phyloP scores from a whole-genome alignment of 2,797 vertebrate species.

The Alosa sapidissima region DNA sequence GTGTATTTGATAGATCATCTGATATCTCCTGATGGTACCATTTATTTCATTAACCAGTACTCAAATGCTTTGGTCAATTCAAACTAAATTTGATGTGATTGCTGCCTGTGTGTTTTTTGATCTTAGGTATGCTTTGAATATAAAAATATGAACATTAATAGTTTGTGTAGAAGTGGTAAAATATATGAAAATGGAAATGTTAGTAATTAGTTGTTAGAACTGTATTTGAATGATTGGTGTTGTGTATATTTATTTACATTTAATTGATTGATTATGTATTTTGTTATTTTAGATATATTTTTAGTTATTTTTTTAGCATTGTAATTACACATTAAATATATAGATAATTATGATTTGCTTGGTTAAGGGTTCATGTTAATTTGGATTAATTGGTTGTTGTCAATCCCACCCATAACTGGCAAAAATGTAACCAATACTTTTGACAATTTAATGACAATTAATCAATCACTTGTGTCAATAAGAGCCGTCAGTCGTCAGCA shows the following conservation, averaged over 20 bases:
- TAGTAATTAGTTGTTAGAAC: background rate
- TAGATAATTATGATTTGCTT: no score
- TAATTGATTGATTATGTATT: no score
- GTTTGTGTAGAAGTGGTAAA: background rate
- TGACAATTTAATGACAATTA: background rate
- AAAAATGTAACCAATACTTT: background rate
- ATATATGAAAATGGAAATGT: background rate
- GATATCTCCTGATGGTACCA: conserved; percentile 78
- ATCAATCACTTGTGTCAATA: background rate
- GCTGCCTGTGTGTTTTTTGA: conserved; percentile 33
- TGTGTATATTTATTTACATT: no score
- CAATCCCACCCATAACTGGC: background rate
- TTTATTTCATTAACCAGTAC: conserved; percentile 68
- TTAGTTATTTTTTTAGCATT: no score
- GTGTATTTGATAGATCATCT: conserved; percentile 82
- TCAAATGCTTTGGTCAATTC: background rate
- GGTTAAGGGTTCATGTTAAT: background rate
- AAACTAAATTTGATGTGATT: background rate
- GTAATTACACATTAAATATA: no score
- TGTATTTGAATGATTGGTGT: no score
- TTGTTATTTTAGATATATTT: no score
- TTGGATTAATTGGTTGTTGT: background rate
- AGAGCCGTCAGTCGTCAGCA: background rate
- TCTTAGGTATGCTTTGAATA: background rate
- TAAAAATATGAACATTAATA: background rate